These are phyloP conservation scores for Brachionus asplanchnoidis DNA, from an alignment of 1,140 invertebrate species.

Conservation along the genomic window DNA sequence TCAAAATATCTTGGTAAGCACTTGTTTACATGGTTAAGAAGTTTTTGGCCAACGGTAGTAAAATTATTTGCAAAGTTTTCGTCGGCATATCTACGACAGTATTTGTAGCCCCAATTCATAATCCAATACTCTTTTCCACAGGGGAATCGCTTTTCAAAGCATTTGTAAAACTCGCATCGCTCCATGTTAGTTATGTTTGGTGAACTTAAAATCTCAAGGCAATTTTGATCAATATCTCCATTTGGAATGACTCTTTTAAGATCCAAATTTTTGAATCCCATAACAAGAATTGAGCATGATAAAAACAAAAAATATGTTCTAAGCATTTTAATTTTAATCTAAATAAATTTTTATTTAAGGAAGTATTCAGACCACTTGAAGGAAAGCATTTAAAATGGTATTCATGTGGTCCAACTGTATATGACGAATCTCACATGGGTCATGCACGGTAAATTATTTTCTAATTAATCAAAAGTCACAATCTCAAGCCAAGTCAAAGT, in stretches of 20 bases:
- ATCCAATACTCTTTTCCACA: constrained; percentile 41
- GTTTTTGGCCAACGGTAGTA: background rate
- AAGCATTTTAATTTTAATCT: constrained; percentile 42
- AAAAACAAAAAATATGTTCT: background rate
- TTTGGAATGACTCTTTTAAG: background rate
- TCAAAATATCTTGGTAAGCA: constrained; percentile 30
- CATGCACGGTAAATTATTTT: constrained; percentile 73
- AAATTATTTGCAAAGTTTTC: constrained; percentile 14
- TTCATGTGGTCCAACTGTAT: constrained; percentile 94
- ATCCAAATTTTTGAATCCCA: background rate
- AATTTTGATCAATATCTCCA: background rate
- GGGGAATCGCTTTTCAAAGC: constrained; percentile 35
- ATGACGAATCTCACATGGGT: constrained; percentile 98
- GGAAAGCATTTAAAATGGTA: constrained; percentile 84
- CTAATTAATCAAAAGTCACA: no score
- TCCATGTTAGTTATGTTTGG: background rate
- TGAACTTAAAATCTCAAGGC: background rate
- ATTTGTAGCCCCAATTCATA: constrained; percentile 40
- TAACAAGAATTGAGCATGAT: background rate
- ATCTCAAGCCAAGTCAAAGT: no score
- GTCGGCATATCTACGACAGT: constrained; percentile 15
- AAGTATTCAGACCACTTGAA: constrained; percentile 79
- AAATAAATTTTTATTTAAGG: constrained; percentile 57
- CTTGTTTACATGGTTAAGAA: constrained; percentile 19
- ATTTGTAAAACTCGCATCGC: constrained; percentile 34